These are phyloP conservation scores for Callionymus lyra DNA, from an alignment of 2,113 vertebrate species.

Conservation along the genomic window DNA sequence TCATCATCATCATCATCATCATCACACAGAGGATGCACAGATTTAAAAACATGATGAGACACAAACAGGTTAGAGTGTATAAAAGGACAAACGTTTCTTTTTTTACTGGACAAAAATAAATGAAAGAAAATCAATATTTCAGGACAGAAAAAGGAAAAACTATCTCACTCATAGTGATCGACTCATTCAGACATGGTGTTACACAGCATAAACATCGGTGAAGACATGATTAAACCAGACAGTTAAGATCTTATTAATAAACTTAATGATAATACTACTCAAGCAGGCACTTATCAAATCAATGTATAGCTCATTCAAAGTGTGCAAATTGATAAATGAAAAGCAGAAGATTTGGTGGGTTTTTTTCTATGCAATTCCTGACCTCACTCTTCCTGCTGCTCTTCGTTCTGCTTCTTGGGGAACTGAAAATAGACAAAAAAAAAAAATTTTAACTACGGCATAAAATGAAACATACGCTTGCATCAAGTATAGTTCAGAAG, in stretches of 20 bases:
- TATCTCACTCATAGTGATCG: too few relatives aligned
- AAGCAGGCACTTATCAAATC: slow-evolving; percentile 57
- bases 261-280: slow-evolving; percentile 30
- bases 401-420: slow-evolving; percentile 66
- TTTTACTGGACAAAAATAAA: too few relatives aligned
- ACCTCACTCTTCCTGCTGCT: slow-evolving; percentile 61
- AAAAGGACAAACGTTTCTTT: too few relatives aligned
- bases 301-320: slow-evolving; percentile 18
- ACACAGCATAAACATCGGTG: too few relatives aligned
- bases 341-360: slow-evolving; percentile 30
- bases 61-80: too few relatives aligned
- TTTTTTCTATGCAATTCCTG: slow-evolving; percentile 9
- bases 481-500: slow-evolving; percentile 1
- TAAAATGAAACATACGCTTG: background rate
- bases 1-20: too few relatives aligned
- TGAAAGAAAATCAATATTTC: too few relatives aligned
- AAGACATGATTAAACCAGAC: too few relatives aligned
- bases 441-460: slow-evolving; percentile 2
- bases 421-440: slow-evolving; percentile 27
- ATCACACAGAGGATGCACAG: too few relatives aligned
- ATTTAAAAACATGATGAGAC: too few relatives aligned
- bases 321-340: slow-evolving; percentile 38
- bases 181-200: too few relatives aligned
- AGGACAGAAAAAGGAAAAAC: too few relatives aligned
- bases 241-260: slow-evolving; percentile 2